A percentile compares a stretch with the other conserved stretches of the same genome.
Conservation (phyloP, 2,113 vertebrate species). For the Tricholaema leucomelas region DNA sequence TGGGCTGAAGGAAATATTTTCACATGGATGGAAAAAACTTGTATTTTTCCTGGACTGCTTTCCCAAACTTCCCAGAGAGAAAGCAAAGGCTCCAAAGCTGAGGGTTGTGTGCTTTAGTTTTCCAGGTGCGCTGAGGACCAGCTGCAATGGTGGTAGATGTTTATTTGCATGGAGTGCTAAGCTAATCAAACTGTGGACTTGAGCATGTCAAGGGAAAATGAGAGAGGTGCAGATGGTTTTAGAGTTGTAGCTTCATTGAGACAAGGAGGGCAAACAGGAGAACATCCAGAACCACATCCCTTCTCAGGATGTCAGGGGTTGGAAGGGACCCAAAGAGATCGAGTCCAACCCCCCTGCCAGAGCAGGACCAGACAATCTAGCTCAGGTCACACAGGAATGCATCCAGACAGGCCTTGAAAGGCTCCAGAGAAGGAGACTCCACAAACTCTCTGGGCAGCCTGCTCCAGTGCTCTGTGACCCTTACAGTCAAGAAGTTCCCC, state of each 20-base stretch:
- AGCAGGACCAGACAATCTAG: too few relatives aligned
- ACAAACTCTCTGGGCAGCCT: too few relatives aligned
- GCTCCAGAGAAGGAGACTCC: too few relatives aligned
- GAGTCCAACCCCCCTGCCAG: too few relatives aligned
- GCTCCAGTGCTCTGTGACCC: too few relatives aligned
- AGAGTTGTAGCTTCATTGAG: background rate
- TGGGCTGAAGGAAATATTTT: constrained; percentile 3
- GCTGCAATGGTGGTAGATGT: background rate
- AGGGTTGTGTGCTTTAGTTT: background rate
- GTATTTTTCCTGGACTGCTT: background rate
- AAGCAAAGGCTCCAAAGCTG: background rate
- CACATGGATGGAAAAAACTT: background rate
- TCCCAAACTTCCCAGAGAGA: background rate
- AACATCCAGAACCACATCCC: background rate
- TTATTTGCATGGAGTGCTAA: background rate
- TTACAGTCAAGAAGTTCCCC: too few relatives aligned
- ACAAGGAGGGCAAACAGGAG: background rate
- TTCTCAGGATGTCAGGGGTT: too few relatives aligned
- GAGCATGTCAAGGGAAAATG: background rate
- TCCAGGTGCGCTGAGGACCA: background rate
- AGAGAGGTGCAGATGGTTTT: background rate
- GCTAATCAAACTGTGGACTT: background rate
- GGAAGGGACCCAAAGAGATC: too few relatives aligned
- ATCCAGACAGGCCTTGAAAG: too few relatives aligned
- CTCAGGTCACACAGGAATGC: too few relatives aligned